These are phyloP conservation scores for Neomonachus schauinslandi DNA, from an alignment of 2,113 vertebrate species.

Conservation along the genomic window DNA sequence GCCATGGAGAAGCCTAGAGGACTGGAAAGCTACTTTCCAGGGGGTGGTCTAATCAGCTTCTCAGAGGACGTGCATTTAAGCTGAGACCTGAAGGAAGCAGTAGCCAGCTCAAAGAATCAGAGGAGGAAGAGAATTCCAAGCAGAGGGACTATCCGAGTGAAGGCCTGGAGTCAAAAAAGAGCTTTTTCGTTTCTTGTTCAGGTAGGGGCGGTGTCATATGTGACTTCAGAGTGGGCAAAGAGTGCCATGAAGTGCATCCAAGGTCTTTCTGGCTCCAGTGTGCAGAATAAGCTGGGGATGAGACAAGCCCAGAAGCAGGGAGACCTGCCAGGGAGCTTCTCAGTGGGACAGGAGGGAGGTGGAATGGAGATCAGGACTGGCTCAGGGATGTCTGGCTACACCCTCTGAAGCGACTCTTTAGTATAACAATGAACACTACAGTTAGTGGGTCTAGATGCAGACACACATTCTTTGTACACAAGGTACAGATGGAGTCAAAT, in stretches of 20 bases:
- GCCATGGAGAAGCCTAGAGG: neutral
- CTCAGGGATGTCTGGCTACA: neutral
- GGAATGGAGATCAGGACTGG: neutral
- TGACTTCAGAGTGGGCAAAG: neutral
- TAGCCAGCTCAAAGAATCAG: neutral
- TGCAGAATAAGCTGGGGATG: neutral
- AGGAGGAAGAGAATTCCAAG: neutral
- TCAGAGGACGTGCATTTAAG: neutral
- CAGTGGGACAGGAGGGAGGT: neutral
- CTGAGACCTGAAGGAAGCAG: neutral
- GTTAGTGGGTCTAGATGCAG: neutral
- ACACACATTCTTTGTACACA: neutral
- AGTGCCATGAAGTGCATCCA: too few relatives aligned
- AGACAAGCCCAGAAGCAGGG: neutral
- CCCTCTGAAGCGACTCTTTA: neutral
- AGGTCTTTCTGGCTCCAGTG: neutral
- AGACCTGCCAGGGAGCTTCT: neutral
- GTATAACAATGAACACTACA: neutral
- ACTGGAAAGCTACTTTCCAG: neutral
- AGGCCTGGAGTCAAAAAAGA: neutral
- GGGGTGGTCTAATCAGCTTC: neutral
- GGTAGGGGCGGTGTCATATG: rapidly evolving
- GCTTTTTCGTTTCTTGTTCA: neutral
- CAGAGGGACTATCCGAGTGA: too few relatives aligned
- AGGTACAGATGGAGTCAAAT: neutral